phyloP scores from a whole-genome alignment of 2,113 vertebrate genomes.

The Struthidea cinerea region DNA sequence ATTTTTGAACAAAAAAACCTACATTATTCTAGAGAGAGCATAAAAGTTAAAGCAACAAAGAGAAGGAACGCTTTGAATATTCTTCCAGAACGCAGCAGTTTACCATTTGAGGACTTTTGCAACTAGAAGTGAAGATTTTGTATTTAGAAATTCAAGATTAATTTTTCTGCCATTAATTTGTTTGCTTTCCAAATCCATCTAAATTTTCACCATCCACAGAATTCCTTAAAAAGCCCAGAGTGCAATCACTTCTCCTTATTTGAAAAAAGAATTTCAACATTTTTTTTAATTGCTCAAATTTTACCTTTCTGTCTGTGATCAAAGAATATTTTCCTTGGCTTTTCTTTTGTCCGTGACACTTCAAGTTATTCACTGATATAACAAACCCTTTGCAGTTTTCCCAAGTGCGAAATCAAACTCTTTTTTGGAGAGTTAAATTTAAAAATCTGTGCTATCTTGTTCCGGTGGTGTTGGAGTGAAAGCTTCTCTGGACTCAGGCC shows the following conservation, averaged over 20 bases:
- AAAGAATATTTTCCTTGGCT: background rate
- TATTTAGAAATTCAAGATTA: background rate
- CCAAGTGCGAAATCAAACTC: background rate
- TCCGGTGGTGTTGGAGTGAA: no score
- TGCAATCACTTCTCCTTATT: background rate
- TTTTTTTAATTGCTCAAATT: background rate
- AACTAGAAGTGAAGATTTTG: background rate
- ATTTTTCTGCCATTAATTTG: background rate
- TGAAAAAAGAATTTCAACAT: background rate
- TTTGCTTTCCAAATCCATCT: background rate
- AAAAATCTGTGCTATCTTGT: background rate
- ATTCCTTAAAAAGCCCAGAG: background rate
- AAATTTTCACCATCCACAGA: background rate
- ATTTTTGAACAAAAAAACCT: background rate
- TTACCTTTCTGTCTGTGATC: background rate
- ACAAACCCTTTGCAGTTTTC: background rate
- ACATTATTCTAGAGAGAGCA: background rate
- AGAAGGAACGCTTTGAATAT: background rate
- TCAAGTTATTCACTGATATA: background rate
- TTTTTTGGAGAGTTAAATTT: background rate
- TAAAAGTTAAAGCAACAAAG: background rate
- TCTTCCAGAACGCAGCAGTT: background rate
- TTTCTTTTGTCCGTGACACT: background rate
- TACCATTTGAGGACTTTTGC: background rate
- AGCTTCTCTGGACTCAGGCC: no score